Evolutionary conservation across 2,113 vertebrate species (phyloP).

Genomic region (Phalacrocorax aristotelis): DNA sequence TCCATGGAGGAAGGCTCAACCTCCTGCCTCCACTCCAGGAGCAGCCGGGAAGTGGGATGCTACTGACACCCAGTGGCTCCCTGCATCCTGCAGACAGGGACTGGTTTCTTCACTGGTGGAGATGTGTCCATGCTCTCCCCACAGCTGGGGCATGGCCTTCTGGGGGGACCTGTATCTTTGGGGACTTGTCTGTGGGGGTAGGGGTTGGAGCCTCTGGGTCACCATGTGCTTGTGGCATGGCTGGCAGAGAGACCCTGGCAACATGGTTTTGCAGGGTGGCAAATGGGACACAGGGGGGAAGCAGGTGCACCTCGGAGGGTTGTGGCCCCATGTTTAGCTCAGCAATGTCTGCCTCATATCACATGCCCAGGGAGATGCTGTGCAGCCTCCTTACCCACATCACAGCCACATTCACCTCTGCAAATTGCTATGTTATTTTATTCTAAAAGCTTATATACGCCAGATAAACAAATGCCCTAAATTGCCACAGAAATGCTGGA

Average conservation of each 20-base stretch:
- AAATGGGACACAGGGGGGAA: background rate
- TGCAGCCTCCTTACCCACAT: background rate
- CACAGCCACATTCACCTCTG: background rate
- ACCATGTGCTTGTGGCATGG: fast-evolving
- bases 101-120: background rate
- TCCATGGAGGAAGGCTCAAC: background rate
- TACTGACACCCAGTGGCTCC: constrained; percentile 69
- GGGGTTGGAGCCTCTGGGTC: background rate
- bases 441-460: background rate
- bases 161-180: background rate
- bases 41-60: background rate
- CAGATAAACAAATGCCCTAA: background rate
- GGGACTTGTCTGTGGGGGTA: background rate
- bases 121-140: background rate
- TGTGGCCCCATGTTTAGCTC: background rate
- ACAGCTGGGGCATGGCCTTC: background rate
- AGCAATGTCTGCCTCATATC: background rate
- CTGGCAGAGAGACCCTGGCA: background rate
- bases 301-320: background rate
- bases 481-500: background rate
- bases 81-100: background rate
- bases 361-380: fast-evolving
- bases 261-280: background rate
- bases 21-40: background rate
- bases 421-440: fast-evolving